Evolutionary conservation across 1,140 invertebrate species (phyloP).

Genomic region (Asbolus verrucosus): DNA sequence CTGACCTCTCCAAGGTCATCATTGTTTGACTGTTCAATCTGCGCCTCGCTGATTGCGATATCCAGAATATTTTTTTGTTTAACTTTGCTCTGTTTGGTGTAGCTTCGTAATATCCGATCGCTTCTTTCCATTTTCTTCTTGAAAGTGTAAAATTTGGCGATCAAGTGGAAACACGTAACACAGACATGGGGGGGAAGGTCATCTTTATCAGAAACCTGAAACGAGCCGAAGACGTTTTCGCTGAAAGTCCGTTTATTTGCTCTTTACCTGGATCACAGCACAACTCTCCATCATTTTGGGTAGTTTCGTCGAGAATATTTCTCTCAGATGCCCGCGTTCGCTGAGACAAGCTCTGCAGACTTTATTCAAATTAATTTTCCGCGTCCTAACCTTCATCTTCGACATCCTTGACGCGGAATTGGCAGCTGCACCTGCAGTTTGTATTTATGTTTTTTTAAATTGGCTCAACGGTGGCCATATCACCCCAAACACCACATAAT

Average conservation of each 20-base stretch:
- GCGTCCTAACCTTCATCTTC: constrained; percentile 41
- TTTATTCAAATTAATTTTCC: constrained; percentile 51
- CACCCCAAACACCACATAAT: not conserved
- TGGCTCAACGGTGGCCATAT: too few species aligned
- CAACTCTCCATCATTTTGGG: constrained; percentile 56
- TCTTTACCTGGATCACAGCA: constrained; percentile 54
- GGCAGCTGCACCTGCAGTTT: too few species aligned
- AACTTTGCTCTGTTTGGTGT: constrained; percentile 46
- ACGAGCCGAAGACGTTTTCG: too few species aligned
- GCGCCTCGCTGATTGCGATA: constrained; percentile 44
- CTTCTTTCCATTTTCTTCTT: constrained; percentile 56
- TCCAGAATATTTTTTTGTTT: constrained; percentile 48
- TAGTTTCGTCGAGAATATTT: constrained; percentile 53
- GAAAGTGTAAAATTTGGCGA: constrained; percentile 56
- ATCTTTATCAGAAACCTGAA: constrained; percentile 55
- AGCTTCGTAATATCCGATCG: constrained; percentile 49
- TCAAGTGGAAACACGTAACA: constrained; percentile 54
- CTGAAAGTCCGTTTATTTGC: too few species aligned
- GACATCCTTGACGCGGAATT: constrained; percentile 30
- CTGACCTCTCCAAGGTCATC: constrained; percentile 17
- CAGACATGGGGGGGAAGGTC: constrained; percentile 55
- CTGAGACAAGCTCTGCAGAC: constrained; percentile 56
- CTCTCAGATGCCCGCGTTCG: constrained; percentile 52
- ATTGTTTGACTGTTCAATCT: constrained; percentile 33
- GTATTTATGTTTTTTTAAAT: too few species aligned